Base-by-base conservation (phyloP, 2,888 invertebrate species). In the Idaea biselata region DNA sequence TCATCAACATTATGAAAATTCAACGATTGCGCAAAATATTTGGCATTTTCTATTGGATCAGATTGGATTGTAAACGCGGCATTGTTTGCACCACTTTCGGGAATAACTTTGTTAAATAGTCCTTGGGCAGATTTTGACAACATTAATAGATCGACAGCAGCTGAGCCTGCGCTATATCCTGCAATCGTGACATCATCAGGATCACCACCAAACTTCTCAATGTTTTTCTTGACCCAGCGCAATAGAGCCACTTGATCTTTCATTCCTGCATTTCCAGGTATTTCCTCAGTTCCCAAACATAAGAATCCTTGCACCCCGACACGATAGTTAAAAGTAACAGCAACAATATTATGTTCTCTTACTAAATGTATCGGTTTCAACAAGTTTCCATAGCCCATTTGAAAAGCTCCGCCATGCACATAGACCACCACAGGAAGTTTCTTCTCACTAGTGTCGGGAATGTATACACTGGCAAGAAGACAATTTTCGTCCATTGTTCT, bases 391-490 rank as follows among this genome's bases (percentile, higher is more conserved):
- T 32, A 71, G 4, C 80, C 82, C 0, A 72, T 33, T 58, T 73
- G 70, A 58, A 74, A 83, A 0, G 64, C 80, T 59, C 83, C 83
- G 33, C 81, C 82, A 17, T 83, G 83, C 6, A 83, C 68, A 33
- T 73, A 73, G 0, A 83, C 80, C 2, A 78, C 60, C 0, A 83
- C 81, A 0, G 81, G 74, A 0, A 77, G 70, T 1, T 81, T 73
- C n/a, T 63, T 68, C 25, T 73, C 69, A 11, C 72, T 55, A 17
- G 83, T 85, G 58, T 80, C 78, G 0, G 88, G 86, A 1, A 86
- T 84, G 61, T 80, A 89, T 4, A 90, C 78, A 67, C 85, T 90
- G n/a, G 85, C 76, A 25, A 83, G 72, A 0, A 90, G 77, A 62
- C 90, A 90, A 53, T 87, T 80, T 63, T 89, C 87, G 55, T 76